These are phyloP conservation scores for Amia ocellicauda DNA, from an alignment of 2,113 vertebrate genomes.

Conservation along the genomic window DNA sequence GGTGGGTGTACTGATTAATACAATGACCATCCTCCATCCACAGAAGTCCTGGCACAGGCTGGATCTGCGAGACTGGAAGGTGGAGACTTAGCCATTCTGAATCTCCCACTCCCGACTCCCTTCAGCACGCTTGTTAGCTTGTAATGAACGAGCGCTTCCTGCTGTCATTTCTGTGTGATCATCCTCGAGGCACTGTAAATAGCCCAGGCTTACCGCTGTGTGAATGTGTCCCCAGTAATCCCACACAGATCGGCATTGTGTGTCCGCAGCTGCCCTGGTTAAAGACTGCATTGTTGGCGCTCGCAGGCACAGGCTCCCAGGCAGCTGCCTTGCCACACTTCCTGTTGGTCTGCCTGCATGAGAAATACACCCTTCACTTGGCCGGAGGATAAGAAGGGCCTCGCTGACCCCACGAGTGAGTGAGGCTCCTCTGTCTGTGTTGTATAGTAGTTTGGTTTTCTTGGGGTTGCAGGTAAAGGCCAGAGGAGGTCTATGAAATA, in stretches of 20 bases:
- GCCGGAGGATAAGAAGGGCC: constrained; percentile 19
- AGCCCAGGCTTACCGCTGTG: constrained; percentile 52
- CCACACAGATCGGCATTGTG: constrained; percentile 39
- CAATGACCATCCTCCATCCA: no score
- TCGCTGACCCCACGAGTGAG: constrained; percentile 17
- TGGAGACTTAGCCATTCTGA: neutral
- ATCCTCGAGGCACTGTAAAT: constrained; percentile 52
- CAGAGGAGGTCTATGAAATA: no score
- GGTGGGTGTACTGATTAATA: no score
- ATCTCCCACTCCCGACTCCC: neutral
- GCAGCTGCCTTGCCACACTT: constrained; percentile 35
- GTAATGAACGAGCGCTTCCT: constrained; percentile 6
- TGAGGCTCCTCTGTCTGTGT: neutral
- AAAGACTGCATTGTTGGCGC: constrained; percentile 40
- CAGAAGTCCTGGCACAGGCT: no score
- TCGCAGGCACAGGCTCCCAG: constrained; percentile 44
- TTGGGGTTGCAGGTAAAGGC: no score
- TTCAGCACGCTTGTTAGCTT: neutral
- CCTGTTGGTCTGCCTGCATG: constrained; percentile 28
- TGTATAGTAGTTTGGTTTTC: neutral
- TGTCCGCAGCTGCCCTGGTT: constrained; percentile 30
- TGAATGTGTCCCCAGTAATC: constrained; percentile 52
- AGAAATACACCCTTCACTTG: constrained; percentile 13
- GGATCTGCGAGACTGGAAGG: neutral
- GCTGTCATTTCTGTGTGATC: constrained; percentile 38